Evolutionary conservation across 2,797 vertebrate species (phyloP), one percentile per base, ranked within the genome.

Genomic region (Yasuhikotakia modesta): DNA sequence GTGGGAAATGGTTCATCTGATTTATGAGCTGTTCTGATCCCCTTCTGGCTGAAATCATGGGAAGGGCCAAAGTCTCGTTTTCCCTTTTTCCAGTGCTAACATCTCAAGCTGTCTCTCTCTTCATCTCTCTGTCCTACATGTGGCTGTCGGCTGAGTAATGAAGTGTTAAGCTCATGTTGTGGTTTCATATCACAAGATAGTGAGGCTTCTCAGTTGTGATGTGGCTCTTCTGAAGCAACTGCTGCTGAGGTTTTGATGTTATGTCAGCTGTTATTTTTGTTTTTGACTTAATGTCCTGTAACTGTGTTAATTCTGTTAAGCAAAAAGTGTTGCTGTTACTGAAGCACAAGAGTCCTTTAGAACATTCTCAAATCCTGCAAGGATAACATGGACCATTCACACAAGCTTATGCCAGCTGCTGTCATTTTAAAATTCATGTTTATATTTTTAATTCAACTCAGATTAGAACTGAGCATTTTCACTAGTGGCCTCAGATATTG

Each of bases 21-120:
- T 87, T 46, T 83, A 86, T 84, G 83, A 85, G 82, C 79, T 70
- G 66, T 79, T 73, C 27, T 86, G 85, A 87, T 88, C 80, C 81
- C 81, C 79, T 3, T n/a, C 21, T 35, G 79, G 72, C 80, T 88
- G 79, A 89, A 87, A 77, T 77, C 67, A 63, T 48, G 35, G 76
- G 21, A 52, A 79, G 70, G 14, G 80, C 88, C 87, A 57, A 69
- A 76, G 84, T 43, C 60, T 53, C 63, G 48, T 82, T 86, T 72
- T 78, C 79, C 35, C 70, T 57, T 46, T 79, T 13, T 22, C 58
- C 17, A 27, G 71, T 61, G 30, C 30, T 72, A 70, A 12, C 82
- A 35, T 63, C 60, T 27, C 60, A 30, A 16, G 16, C 60, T 35
- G 1, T 16, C 57, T 68, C 55, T 66, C 57, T 39, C 55, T 46